Evolutionary conservation across 2,113 vertebrate genomes (phyloP), one percentile per base, ranked within the genome.

Genomic region (Hydrolagus affinis): DNA sequence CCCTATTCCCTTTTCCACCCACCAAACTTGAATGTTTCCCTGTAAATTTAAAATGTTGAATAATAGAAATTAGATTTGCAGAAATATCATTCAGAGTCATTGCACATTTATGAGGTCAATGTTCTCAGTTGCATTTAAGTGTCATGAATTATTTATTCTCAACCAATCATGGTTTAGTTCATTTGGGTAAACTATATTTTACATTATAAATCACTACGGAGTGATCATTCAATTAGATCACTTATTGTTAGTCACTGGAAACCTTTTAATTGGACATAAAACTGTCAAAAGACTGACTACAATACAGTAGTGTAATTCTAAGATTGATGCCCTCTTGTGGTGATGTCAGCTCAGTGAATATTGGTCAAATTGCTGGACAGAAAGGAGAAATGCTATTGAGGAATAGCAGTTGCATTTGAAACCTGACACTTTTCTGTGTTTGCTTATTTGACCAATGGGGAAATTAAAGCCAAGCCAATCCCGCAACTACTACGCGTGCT

Each of bases 171-270:
- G 62, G 66, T 83, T 32, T 32, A 11, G 60, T 28, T 83, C 78
- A 83, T 11, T 32, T 32, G 23, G 66, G 64, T 80, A 62, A 68
- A 32, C 78, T 68, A 28, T 32, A 11, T 10, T 30, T 21, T 68
- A 28, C 28, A 19, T 28, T 25, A 80, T 66, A 66, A 66, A 28
- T 83, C 62, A 68, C 66, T 23, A 4, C 11, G 14, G 25, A 66
- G 77, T 19, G 78, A 83, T 83, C 62, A 66, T 59, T 83, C 78
- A 32, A 66, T 66, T 32, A 66, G 28, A 83, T 83, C 78, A 66
- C 25, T 15, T 68, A 28, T 62, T 83, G 78, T 66, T 23, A 66
- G 78, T 83, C 62, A 66, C 21, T 14, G 28, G 25, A 68, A 83
- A 17, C 28, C 60, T 83, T 60, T 80, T 14, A 32, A 83, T 83